Evolutionary conservation across 2,797 vertebrate genomes (phyloP).

Genomic region (Sebastes elongatus): DNA sequence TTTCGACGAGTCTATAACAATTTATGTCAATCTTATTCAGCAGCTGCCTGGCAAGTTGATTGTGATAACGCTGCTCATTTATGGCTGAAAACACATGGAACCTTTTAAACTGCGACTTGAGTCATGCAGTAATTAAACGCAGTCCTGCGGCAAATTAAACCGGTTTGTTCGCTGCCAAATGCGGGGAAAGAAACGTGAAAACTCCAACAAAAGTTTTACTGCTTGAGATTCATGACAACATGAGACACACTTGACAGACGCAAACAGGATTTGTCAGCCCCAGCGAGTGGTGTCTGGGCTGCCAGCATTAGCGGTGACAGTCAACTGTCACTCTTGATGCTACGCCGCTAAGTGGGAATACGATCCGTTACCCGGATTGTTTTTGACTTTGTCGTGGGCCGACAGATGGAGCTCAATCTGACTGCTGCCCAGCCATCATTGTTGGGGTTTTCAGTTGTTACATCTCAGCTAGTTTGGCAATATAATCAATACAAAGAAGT

Average conservation of each 20-base stretch:
- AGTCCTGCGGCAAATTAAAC: slow-evolving; percentile 47
- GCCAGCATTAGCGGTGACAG: slow-evolving; percentile 69
- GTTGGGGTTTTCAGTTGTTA: neutral
- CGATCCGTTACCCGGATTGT: slow-evolving; percentile 74
- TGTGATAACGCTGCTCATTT: slow-evolving; percentile 23
- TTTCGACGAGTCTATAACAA: neutral
- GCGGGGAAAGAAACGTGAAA: slow-evolving; percentile 13
- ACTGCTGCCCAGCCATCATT: neutral
- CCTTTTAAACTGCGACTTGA: slow-evolving; percentile 38
- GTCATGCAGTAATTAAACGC: slow-evolving; percentile 45
- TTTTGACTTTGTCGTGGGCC: slow-evolving; percentile 67
- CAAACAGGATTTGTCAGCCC: slow-evolving; percentile 72
- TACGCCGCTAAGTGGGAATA: slow-evolving; percentile 69
- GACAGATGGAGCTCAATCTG: neutral
- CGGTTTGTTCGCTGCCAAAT: slow-evolving; percentile 12
- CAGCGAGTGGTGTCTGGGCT: slow-evolving; percentile 57
- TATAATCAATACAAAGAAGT: neutral
- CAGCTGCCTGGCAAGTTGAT: slow-evolving; percentile 22
- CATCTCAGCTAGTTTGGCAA: neutral
- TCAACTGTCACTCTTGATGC: slow-evolving; percentile 68
- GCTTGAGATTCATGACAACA: slow-evolving; percentile 49
- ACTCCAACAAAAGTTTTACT: slow-evolving; percentile 51
- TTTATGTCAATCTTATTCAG: neutral
- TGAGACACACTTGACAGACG: slow-evolving; percentile 57
- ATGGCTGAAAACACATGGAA: slow-evolving; percentile 35